These are phyloP conservation scores for Mycalesis mineus DNA, from an alignment of 2,888 invertebrate species.

Conservation along the genomic window DNA sequence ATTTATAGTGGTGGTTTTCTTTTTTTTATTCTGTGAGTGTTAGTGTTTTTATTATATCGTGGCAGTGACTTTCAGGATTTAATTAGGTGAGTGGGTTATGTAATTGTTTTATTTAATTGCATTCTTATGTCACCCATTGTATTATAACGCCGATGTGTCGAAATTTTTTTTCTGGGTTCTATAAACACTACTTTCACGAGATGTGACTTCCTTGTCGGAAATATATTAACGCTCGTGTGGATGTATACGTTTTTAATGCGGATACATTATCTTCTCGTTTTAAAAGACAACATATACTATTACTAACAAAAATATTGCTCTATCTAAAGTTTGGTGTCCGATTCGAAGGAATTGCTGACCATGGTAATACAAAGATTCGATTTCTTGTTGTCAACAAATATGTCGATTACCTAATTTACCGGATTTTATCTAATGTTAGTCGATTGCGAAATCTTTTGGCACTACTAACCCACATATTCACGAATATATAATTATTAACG, in stretches of 20 bases:
- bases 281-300: background rate
- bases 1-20: conserved; percentile 41
- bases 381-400: conserved; percentile 4
- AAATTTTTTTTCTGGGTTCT: conserved; percentile 41
- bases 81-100: conserved; percentile 38
- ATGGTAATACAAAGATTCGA: background rate
- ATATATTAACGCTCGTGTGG: conserved; percentile 16
- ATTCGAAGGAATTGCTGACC: background rate
- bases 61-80: conserved; percentile 30
- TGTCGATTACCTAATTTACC: conserved; percentile 31
- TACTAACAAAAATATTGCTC: background rate
- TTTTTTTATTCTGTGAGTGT: conserved; percentile 37
- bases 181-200: conserved; percentile 44
- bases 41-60: conserved; percentile 39
- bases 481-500: conserved; percentile 22
- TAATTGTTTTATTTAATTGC: conserved; percentile 2
- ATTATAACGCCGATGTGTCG: conserved; percentile 40
- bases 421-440: conserved; percentile 33
- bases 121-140: conserved; percentile 6
- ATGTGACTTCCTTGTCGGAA: conserved; percentile 32
- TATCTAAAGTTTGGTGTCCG: background rate
- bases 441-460: conserved; percentile 34
- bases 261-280: conserved; percentile 18
- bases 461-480: conserved; percentile 34
- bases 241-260: background rate